Evolutionary conservation across 2,888 invertebrate genomes (phyloP).

Genomic region (Coelogynopora nodosa): DNA sequence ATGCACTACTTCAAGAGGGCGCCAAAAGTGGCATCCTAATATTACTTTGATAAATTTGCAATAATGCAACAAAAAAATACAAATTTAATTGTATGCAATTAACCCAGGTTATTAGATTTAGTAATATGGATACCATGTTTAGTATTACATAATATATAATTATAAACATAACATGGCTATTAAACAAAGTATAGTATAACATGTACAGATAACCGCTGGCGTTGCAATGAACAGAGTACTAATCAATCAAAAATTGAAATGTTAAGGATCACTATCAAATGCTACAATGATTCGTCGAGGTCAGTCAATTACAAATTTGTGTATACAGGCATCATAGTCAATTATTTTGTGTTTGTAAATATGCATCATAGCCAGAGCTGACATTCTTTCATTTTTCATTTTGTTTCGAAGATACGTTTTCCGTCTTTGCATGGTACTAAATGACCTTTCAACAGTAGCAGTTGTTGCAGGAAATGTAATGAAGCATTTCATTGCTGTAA

Average conservation of each 20-base stretch:
- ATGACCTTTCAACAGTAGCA: neutral
- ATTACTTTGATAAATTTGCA: neutral
- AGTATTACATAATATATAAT: too few species aligned
- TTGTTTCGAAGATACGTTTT: slow-evolving; percentile 24
- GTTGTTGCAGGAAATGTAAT: neutral
- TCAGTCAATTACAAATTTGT: neutral
- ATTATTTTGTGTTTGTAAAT: neutral
- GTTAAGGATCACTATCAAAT: neutral
- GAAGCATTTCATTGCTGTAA: neutral
- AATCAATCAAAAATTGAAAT: too few species aligned
- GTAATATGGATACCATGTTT: too few species aligned
- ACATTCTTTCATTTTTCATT: neutral
- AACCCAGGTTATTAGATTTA: neutral
- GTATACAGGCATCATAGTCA: slow-evolving; percentile 5
- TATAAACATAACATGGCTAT: neutral
- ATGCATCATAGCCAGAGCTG: slow-evolving; percentile 7
- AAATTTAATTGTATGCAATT: neutral
- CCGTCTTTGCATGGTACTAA: neutral
- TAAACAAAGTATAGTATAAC: neutral
- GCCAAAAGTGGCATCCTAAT: neutral
- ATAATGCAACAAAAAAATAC: neutral
- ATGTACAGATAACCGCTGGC: too few species aligned
- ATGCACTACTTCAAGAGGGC: neutral
- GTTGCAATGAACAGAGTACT: neutral
- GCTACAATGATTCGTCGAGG: slow-evolving; percentile 6